A percentile compares a stretch with the other conserved stretches of the same genome.
phyloP scores from a whole-genome alignment of 2,113 vertebrate species.

The Leucosticte australis region DNA sequence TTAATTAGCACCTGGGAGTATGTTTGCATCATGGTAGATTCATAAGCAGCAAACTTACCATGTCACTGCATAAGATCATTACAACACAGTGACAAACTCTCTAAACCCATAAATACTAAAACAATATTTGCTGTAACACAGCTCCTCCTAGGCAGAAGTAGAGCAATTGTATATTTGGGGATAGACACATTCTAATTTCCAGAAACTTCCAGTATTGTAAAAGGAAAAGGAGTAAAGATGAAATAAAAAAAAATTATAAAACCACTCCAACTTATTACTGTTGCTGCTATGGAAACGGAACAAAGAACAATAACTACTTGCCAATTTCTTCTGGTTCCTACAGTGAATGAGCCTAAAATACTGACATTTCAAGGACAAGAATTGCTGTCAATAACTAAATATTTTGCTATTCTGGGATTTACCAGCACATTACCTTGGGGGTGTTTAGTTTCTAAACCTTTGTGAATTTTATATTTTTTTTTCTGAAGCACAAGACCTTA shows the following conservation, averaged over 20 bases:
- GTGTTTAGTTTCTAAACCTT: neutral
- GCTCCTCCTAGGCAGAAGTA: neutral
- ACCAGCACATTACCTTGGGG: neutral
- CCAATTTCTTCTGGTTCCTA: slow-evolving; percentile 2
- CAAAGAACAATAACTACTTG: slow-evolving; percentile 1
- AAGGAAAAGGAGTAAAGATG: neutral
- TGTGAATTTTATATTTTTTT: neutral
- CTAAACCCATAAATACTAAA: neutral
- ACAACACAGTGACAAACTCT: neutral
- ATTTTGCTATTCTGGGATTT: slow-evolving; percentile 11
- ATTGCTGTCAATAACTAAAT: slow-evolving; percentile 18
- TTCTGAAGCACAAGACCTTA: neutral
- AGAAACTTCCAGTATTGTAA: neutral
- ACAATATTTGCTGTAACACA: neutral
- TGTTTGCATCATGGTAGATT: neutral
- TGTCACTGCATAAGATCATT: neutral
- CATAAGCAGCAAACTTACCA: neutral
- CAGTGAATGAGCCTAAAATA: slow-evolving; percentile 5
- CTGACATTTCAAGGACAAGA: slow-evolving; percentile 17
- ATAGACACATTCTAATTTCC: neutral
- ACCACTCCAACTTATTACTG: neutral
- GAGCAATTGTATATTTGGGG: neutral
- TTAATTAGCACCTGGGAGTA: neutral
- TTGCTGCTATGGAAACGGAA: slow-evolving; percentile 49
- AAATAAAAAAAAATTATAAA: neutral